Evolutionary conservation across 2,888 invertebrate genomes (phyloP).

Genomic region (Antheraea assamensis): DNA sequence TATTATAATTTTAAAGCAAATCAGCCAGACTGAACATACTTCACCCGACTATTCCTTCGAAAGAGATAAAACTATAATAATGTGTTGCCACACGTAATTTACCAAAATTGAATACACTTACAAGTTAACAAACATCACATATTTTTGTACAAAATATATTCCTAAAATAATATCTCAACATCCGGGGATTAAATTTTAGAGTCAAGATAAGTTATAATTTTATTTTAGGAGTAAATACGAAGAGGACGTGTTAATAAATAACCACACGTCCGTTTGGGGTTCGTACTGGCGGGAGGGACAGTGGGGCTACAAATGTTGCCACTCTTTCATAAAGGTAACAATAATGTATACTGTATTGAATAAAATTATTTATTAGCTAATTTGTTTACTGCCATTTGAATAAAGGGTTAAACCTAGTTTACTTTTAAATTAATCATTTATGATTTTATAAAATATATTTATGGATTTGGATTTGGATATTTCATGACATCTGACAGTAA

Average conservation of each 20-base stretch:
- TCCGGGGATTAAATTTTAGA: not conserved
- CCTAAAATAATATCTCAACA: not conserved
- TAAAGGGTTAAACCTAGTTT: no score
- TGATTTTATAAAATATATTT: no score
- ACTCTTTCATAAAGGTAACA: slow-evolving; percentile 90
- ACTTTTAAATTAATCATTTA: no score
- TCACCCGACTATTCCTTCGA: no score
- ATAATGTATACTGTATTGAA: not conserved
- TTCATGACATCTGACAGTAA: no score
- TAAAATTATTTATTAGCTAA: not conserved
- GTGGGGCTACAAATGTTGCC: slow-evolving; percentile 99
- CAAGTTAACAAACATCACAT: not conserved
- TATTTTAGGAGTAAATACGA: slow-evolving; percentile 91
- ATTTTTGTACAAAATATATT: no score
- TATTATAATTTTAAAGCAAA: no score
- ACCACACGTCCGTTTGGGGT: slow-evolving; percentile 98
- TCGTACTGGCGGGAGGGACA: slow-evolving; percentile 95
- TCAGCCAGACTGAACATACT: no score
- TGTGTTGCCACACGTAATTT: not conserved
- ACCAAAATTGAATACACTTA: not conserved
- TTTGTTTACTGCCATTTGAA: not conserved
- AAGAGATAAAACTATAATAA: not conserved
- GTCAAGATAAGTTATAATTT: slow-evolving; percentile 13
- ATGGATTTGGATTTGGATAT: no score
- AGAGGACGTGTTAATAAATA: slow-evolving; percentile 95